Conservation (phyloP, 2,113 vertebrate species). For the Equus quagga region DNA sequence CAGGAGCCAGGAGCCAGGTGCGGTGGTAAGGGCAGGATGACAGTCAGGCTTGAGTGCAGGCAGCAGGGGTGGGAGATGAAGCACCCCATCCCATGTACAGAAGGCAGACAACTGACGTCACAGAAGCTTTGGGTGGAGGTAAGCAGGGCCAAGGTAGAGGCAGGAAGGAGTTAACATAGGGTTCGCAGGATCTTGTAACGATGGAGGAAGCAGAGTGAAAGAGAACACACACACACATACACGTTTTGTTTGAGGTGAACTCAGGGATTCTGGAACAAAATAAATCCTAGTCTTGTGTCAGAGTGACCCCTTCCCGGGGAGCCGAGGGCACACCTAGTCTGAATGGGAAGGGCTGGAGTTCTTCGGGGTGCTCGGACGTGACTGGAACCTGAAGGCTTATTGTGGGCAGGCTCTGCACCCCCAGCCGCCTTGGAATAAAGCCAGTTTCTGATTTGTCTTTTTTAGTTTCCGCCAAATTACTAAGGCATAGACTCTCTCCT, state of each 20-base stretch:
- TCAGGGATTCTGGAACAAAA: background rate
- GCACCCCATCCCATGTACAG: background rate
- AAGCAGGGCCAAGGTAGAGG: background rate
- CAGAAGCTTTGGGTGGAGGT: background rate
- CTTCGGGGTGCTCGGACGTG: background rate
- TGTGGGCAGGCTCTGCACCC: background rate
- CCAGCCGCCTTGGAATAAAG: background rate
- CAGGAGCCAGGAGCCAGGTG: background rate
- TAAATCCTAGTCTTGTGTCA: background rate
- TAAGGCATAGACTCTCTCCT: constrained; percentile 15
- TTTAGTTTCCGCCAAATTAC: constrained; percentile 43
- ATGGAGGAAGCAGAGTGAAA: background rate
- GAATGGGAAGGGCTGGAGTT: background rate
- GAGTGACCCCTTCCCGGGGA: background rate
- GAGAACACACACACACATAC: background rate
- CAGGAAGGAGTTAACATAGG: background rate
- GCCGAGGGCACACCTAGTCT: background rate
- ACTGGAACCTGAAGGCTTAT: background rate
- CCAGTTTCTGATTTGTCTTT: constrained; percentile 20
- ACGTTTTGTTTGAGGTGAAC: background rate
- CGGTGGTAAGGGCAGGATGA: background rate
- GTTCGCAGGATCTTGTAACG: background rate
- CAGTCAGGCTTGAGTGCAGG: background rate
- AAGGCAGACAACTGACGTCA: background rate
- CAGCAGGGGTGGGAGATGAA: background rate